Base-by-base conservation (phyloP, 2,113 vertebrate species). In the Callipepla squamata region DNA sequence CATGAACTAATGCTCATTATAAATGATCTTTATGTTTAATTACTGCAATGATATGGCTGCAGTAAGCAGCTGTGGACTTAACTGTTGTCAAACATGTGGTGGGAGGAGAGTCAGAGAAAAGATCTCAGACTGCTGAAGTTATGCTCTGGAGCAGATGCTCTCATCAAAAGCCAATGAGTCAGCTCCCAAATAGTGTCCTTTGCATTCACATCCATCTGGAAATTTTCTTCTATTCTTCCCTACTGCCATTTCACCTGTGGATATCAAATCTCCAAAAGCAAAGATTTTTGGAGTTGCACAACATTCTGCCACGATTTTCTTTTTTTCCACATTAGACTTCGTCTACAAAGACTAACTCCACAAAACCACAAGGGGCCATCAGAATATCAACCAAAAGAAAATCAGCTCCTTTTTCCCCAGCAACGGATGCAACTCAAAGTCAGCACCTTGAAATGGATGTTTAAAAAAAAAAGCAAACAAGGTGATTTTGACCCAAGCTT, bases 11-110 rank as follows among this genome's bases (percentile, higher is more conserved):
- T 3, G 4, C 67, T 59, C 1, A 1, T 23, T 53, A 57, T n/a
- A 51, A 25, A 48, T 23, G 34, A 38, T 3, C n/a, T 48, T 44
- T 59, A 38, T 19, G 40, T 50, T 81, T 48, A 50, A 55, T 65
- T 69, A 17, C 6, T 85, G 50, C 13, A 75, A 57, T 34, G 30
- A 20, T 8, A 17, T 7, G 32, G 50, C 26, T 21, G 36, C 42
- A 59, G 38, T 25, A 65, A 69, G 40, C 38, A 48, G 59, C 2
- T 68, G 77, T 30, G 32, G 51, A 44, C 42, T 45, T 26, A 6
- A 5, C 0, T 0, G 4, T 22, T 38, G 44, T 11, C 73, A 48
- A 22, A 20, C 2, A 3, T 2, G 4, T 69, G 50, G 42, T 21
- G 32, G 21, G 23, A 42, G 51, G 48, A 11, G n/a, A 61, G 13